Evolutionary conservation across 1,140 invertebrate genomes (phyloP).

Genomic region (Amphibalanus amphitrite): DNA sequence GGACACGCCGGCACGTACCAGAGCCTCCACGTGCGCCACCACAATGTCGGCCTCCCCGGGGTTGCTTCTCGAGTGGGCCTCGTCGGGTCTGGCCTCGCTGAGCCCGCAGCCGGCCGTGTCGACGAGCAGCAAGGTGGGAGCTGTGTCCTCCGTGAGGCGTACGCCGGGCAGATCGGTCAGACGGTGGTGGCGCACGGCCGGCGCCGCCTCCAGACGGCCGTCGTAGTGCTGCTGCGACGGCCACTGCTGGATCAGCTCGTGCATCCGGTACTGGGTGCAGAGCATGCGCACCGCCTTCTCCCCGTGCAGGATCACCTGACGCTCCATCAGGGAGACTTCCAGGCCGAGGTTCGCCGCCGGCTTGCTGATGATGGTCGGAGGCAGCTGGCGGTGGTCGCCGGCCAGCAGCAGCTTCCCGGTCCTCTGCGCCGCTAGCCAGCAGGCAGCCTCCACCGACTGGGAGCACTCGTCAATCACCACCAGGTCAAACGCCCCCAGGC

Average conservation of each 20-base stretch:
- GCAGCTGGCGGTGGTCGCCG: constrained; percentile 41
- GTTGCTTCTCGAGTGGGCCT: constrained; percentile 39
- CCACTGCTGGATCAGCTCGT: constrained; percentile 40
- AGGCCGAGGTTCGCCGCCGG: constrained; percentile 28
- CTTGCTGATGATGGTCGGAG: constrained; percentile 36
- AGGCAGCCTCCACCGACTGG: constrained; percentile 38
- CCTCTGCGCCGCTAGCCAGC: constrained; percentile 36
- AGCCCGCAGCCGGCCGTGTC: constrained; percentile 38
- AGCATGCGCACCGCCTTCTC: constrained; percentile 31
- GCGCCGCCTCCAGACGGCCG: constrained; percentile 29
- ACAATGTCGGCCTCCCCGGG: constrained; percentile 39
- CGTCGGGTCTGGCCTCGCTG: constrained; percentile 30
- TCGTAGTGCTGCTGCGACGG: constrained; percentile 35
- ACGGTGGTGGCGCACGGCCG: constrained; percentile 5
- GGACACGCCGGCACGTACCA: constrained; percentile 31
- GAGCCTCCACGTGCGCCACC: constrained; percentile 28
- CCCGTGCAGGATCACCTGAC: constrained; percentile 29
- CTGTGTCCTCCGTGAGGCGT: neutral
- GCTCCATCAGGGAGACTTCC: constrained; percentile 38
- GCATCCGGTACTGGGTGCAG: constrained; percentile 41
- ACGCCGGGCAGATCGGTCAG: neutral
- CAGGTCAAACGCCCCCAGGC: constrained; percentile 35
- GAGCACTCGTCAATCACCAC: constrained; percentile 44
- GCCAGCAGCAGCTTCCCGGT: constrained; percentile 35
- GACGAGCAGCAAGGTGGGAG: constrained; percentile 29